Conservation (phyloP, 1,140 invertebrate species). For the Aradophagus sp. region DNA sequence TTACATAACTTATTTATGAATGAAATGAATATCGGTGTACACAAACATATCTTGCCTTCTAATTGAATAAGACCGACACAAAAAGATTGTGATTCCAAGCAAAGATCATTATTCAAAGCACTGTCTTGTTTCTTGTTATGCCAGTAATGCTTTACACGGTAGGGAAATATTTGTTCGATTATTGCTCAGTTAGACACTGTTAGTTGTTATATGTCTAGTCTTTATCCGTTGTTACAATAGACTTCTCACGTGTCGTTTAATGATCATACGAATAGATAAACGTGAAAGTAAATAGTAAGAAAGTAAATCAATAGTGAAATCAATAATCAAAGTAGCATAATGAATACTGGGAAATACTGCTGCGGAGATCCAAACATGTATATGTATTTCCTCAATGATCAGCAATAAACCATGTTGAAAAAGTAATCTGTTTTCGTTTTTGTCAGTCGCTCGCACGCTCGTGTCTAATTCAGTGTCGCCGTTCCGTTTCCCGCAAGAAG, state of each 20-base stretch:
- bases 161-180: slow-evolving; percentile 20
- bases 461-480: slow-evolving; percentile 36
- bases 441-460: slow-evolving; percentile 26
- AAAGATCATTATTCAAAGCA: too few species aligned
- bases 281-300: too few species aligned
- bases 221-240: slow-evolving; percentile 34
- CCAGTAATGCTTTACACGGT: slow-evolving; percentile 38
- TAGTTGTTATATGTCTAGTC: slow-evolving; percentile 50
- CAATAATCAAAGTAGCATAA: too few species aligned
- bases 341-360: slow-evolving; percentile 48
- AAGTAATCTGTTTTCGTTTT: slow-evolving; percentile 47
- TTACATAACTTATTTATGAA: too few species aligned
- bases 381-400: slow-evolving; percentile 63
- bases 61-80: slow-evolving; percentile 5
- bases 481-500: neutral
- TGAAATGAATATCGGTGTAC: too few species aligned
- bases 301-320: too few species aligned
- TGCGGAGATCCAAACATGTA: slow-evolving; percentile 58
- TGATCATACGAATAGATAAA: slow-evolving; percentile 19
- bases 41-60: too few species aligned
- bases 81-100: slow-evolving; percentile 35
- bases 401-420: slow-evolving; percentile 64
- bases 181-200: slow-evolving; percentile 40
- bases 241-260: slow-evolving; percentile 17
- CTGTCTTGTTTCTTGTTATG: slow-evolving; percentile 46